phyloP scores from a whole-genome alignment of 1,140 invertebrate species.

The Leptinotarsa lineolata region DNA sequence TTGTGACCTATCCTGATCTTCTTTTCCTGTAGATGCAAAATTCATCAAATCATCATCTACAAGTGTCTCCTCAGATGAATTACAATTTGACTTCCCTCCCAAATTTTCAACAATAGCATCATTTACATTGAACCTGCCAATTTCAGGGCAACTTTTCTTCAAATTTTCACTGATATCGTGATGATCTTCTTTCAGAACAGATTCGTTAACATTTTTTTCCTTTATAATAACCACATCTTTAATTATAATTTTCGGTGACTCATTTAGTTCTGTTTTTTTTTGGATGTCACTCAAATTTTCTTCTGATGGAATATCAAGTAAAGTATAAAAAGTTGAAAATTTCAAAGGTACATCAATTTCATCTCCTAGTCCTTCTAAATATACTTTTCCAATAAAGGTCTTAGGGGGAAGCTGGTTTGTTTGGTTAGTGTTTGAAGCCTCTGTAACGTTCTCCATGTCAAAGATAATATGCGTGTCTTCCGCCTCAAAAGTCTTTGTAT shows the following conservation, averaged over 20 bases:
- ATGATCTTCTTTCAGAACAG: background rate
- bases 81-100: background rate
- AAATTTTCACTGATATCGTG: background rate
- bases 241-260: background rate
- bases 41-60: constrained; percentile 20
- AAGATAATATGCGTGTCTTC: background rate
- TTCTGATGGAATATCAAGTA: constrained; percentile 12
- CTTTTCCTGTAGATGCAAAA: constrained; percentile 21
- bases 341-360: constrained; percentile 17
- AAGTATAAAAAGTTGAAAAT: background rate
- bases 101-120: background rate
- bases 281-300: background rate
- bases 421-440: background rate
- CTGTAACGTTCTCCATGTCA: background rate
- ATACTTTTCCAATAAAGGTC: constrained; percentile 14
- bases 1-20: background rate
- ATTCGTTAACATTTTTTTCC: background rate
- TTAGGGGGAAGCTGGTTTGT: background rate
- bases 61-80: background rate
- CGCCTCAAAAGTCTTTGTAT: background rate
- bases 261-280: background rate
- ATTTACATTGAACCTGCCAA: background rate
- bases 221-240: background rate
- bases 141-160: background rate
- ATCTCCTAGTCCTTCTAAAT: background rate